Conservation (phyloP, 2,113 vertebrate genomes). For the Caretta caretta region DNA sequence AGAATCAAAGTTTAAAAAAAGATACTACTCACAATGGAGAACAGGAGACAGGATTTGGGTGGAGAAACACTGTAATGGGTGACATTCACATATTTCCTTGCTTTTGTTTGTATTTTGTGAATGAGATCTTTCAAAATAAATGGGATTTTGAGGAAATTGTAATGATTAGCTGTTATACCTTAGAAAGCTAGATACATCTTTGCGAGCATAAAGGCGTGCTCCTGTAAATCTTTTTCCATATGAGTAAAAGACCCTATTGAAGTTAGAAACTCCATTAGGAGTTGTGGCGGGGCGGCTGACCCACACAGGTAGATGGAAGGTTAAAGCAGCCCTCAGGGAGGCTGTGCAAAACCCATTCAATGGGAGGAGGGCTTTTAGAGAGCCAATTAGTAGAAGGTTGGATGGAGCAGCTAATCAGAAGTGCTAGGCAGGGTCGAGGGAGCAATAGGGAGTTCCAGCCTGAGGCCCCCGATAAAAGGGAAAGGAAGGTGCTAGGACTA, state of each 20-base stretch:
- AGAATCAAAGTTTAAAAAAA: constrained; percentile 5
- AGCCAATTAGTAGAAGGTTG: too few relatives aligned
- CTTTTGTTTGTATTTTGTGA: neutral
- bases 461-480: too few relatives aligned
- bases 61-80: neutral
- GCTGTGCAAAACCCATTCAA: too few relatives aligned
- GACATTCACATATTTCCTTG: neutral
- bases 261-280: neutral
- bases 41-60: neutral
- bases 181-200: neutral
- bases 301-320: too few relatives aligned
- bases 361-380: too few relatives aligned
- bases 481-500: too few relatives aligned
- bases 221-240: neutral
- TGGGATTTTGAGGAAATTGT: neutral
- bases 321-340: too few relatives aligned
- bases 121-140: neutral
- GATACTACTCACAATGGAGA: neutral
- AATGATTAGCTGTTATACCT: neutral
- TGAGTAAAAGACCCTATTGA: neutral
- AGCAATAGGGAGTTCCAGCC: too few relatives aligned
- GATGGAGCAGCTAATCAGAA: too few relatives aligned
- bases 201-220: neutral
- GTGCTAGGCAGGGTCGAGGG: too few relatives aligned
- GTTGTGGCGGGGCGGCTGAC: neutral